Base-by-base conservation (phyloP, 2,888 invertebrate species). In the Limnephilus lunatus region DNA sequence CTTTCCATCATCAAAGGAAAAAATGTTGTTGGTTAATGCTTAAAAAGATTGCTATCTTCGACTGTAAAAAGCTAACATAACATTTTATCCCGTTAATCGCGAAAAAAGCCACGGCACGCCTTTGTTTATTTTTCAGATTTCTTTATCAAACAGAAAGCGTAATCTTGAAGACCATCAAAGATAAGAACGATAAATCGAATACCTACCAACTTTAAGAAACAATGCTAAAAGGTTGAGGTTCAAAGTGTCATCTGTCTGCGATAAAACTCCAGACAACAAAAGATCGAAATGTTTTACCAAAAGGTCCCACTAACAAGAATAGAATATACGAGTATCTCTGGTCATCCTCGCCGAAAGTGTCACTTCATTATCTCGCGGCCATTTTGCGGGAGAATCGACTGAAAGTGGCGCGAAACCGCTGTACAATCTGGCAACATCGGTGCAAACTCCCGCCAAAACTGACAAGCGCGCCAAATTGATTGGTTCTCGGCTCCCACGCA, bases 381-480 rank as follows among this genome's bases (percentile, higher is more conserved):
- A 68, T 68, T 68, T 68, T 11, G 68, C 68, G 68, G 68, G 68
- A 9, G 9, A 25, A 68, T 9, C 68, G 68, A n/a, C 7, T 68
- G 9, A n/a, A 68, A 68, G 25, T 83, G 82, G 82, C 31, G 83
- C 15, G 19, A 68, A 83, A 83, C 83, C 32, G 39, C 83, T 31
- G 15, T 11, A 32, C 83, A 83, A 83, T 83, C 83, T 83, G 83
- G 83, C 83, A 35, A 35, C 83, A 19, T 83, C 35, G 35, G 32
- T 25, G 25, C 15, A 39, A 86, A 44, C 44, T 86, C 44, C 44
- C 86, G 44, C 86, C 86, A 48, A 86, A 86, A 44, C 86, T 48
- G 44, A 48, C 86, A 48, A 39, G 86, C 86, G 86, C 86, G 86
- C 86, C 48, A 86, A 86, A 48, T 86, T 86, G 86, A 86, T 86